Evolutionary conservation across 2,113 vertebrate species (phyloP), one percentile per base, ranked within the genome.

Genomic region (Nerophis ophidion): DNA sequence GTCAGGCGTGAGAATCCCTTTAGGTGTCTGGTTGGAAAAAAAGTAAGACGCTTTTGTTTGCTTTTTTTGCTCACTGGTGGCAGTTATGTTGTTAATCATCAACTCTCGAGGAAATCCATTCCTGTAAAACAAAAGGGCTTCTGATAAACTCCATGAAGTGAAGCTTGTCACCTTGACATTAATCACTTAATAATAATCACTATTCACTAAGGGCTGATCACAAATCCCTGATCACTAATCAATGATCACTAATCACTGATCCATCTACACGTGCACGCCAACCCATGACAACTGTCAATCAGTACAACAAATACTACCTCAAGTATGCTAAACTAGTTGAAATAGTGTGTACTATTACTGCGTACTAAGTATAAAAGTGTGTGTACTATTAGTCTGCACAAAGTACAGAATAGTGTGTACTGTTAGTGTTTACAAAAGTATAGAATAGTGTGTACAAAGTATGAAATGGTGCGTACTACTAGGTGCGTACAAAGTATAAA

Each of bases 21-120:
- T 4, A 16, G 15, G 35, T 8, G 6, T 5, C 19, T 7, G 12
- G 4, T 26, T 11, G 49, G 10, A 8, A 12, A 11, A 26, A 34
- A 13, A 17, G 12, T 26, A 1, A 34, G 12, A 26, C 10, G 40
- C 12, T 51, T 51, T 5, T 34, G 8, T 56, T 45, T 57, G 16
- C 44, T 40, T 45, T 42, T 36, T 48, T 14, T 33, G 17, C 33
- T 35, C 12, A 71, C 35, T 63, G 68, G 68, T 16, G 50, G 51
- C 26, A 75, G 68, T 68, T 57, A 49, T 52, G 14, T 35, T 55
- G 65, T 82, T 75, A 81, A 81, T 76, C 38, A 79, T 84, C 58
- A 74, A 82, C 63, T 60, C 15, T 61, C 34, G 42, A 70, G 64
- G 69, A 74, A 77, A 63, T 70, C 57, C 19, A 19, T 56, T 19